A percentile compares a stretch with the other conserved stretches of the same genome.
These are phyloP conservation scores for Cinara cedri DNA, from an alignment of 2,888 invertebrate genomes.

Conservation along the genomic window DNA sequence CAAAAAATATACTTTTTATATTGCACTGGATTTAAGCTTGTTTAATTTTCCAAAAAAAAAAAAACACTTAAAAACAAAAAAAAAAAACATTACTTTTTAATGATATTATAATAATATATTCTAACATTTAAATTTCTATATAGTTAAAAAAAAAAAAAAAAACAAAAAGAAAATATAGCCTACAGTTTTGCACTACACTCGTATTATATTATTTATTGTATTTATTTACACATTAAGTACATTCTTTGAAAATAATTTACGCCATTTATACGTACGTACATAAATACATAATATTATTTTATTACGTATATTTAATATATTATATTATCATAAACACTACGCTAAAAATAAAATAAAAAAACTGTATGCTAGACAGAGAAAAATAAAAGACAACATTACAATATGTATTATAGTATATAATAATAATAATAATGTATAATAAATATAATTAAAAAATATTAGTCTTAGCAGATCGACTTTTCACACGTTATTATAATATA, in stretches of 20 bases:
- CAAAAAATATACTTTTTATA: slow-evolving; percentile 48
- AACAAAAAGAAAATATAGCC: slow-evolving; percentile 51
- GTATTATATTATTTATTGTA: slow-evolving; percentile 24
- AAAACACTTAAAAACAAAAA: slow-evolving; percentile 54
- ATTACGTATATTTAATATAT: background rate
- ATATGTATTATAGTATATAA: too few species aligned
- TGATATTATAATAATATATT: too few species aligned
- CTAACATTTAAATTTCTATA: slow-evolving; percentile 46
- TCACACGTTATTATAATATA: slow-evolving; percentile 35
- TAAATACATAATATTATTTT: slow-evolving; percentile 17
- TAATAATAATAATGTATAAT: too few species aligned
- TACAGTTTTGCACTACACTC: slow-evolving; percentile 38
- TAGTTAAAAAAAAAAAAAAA: slow-evolving; percentile 30
- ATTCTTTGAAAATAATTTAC: slow-evolving; percentile 46
- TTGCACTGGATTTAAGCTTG: slow-evolving; percentile 54
- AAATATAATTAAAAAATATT: slow-evolving; percentile 53
- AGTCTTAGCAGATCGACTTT: slow-evolving; percentile 47
- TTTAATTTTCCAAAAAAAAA: slow-evolving; percentile 49
- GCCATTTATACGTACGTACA: slow-evolving; percentile 17
- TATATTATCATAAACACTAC: slow-evolving; percentile 39
- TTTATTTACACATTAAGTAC: slow-evolving; percentile 55
- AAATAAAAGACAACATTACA: background rate
- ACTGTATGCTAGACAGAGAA: slow-evolving; percentile 19
- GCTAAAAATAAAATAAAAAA: slow-evolving; percentile 19
- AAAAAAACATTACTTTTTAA: slow-evolving; percentile 47